These are phyloP conservation scores for Lithobates pipiens DNA, from an alignment of 2,797 vertebrate species.

Conservation along the genomic window DNA sequence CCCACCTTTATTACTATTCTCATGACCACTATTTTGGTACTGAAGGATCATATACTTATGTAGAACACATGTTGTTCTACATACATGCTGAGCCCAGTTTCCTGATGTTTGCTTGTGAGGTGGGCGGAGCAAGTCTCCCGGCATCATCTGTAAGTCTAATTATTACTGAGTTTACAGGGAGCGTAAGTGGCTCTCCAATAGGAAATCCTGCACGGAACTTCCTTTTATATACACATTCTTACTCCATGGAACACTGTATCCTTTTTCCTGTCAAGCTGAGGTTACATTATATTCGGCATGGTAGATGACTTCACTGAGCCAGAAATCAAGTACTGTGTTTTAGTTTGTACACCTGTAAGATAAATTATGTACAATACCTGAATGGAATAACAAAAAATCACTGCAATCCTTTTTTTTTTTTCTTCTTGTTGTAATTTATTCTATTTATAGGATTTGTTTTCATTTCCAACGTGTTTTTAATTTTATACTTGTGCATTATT, in stretches of 20 bases:
- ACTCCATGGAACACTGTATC: conserved; percentile 48
- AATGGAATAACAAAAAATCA: not conserved
- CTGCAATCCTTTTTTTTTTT: no score
- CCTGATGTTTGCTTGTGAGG: not conserved
- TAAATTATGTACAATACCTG: not conserved
- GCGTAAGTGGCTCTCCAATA: conserved; percentile 48
- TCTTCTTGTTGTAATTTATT: no score
- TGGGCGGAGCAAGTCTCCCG: not conserved
- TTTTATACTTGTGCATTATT: no score
- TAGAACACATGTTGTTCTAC: not conserved
- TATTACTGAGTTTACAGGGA: conserved; percentile 5
- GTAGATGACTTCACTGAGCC: not conserved
- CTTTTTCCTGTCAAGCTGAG: conserved; percentile 58
- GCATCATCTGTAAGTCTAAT: conserved; percentile 43
- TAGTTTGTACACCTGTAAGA: conserved; percentile 6
- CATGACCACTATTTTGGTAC: no score
- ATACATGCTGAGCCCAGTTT: not conserved
- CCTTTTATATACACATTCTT: conserved; percentile 63
- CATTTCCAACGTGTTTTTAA: no score
- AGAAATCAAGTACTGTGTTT: not conserved
- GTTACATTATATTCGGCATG: conserved; percentile 13
- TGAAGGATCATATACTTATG: not conserved
- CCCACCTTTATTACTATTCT: no score
- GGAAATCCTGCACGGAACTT: conserved; percentile 62
- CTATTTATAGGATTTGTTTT: no score